A percentile compares a stretch with the other conserved stretches of the same genome.
Conservation (phyloP, 2,888 invertebrate species). For the Tiphia femorata region DNA sequence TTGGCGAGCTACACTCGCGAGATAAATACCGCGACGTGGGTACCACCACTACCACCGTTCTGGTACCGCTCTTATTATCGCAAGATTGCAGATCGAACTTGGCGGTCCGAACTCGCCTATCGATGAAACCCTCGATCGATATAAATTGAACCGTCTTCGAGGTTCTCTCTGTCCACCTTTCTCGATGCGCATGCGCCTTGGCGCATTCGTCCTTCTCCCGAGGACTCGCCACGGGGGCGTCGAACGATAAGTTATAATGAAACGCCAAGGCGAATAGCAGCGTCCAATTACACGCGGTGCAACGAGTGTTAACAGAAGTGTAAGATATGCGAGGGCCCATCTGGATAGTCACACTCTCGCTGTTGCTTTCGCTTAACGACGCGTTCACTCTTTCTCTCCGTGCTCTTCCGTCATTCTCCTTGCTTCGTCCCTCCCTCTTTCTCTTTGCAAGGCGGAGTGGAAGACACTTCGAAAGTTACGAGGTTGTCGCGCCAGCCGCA, state of each 20-base stretch:
- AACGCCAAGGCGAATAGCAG: slow-evolving; percentile 21
- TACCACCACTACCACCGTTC: too few species aligned
- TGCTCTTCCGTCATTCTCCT: neutral
- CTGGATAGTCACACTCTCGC: slow-evolving; percentile 17
- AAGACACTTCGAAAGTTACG: too few species aligned
- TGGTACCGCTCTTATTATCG: too few species aligned
- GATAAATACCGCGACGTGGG: too few species aligned
- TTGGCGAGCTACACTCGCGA: too few species aligned
- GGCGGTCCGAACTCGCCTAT: neutral
- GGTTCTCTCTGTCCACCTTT: too few species aligned
- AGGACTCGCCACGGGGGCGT: slow-evolving; percentile 10
- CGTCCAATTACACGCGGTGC: slow-evolving; percentile 33
- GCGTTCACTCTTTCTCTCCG: neutral
- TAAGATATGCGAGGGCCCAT: slow-evolving; percentile 29
- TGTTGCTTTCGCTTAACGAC: neutral
- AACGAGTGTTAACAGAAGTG: slow-evolving; percentile 34
- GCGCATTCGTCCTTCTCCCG: slow-evolving; percentile 8
- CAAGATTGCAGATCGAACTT: neutral
- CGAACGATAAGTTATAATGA: slow-evolving; percentile 22
- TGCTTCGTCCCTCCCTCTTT: neutral
- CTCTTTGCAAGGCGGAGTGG: neutral
- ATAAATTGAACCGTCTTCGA: slow-evolving; percentile 2
- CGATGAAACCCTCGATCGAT: neutral
- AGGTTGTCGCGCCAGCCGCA: neutral
- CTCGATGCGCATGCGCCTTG: too few species aligned